phyloP scores from a whole-genome alignment of 37 sponge, comb jelly and placozoan genomes.

The Bolinopsis microptera region DNA sequence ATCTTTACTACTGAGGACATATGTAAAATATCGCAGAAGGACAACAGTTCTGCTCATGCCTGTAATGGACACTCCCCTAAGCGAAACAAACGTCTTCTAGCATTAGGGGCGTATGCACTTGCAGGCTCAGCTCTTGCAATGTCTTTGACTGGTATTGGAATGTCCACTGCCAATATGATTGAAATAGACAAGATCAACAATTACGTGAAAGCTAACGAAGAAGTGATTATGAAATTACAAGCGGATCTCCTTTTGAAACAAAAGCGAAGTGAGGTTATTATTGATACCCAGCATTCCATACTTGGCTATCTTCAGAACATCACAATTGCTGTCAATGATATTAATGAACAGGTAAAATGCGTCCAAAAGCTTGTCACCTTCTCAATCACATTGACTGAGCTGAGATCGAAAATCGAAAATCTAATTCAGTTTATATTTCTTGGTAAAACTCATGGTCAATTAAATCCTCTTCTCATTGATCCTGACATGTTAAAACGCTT shows the following conservation, averaged over 20 bases:
- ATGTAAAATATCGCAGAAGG: not conserved
- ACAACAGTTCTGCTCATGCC: too few relatives aligned
- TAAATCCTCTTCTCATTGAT: not conserved
- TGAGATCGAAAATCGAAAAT: not conserved
- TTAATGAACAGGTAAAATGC: not conserved
- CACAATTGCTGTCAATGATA: not conserved
- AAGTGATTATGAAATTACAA: not conserved
- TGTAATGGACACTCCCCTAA: not conserved
- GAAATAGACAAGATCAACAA: not conserved
- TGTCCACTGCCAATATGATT: not conserved
- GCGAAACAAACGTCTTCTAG: not conserved
- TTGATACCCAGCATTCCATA: not conserved
- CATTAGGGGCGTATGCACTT: not conserved
- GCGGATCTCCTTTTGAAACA: not conserved
- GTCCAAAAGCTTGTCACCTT: not conserved
- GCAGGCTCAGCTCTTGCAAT: not conserved
- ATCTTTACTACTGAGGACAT: not conserved
- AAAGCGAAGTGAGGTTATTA: not conserved
- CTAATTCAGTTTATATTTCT: not conserved
- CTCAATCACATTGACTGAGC: not conserved
- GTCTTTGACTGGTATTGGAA: not conserved
- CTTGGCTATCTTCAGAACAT: not conserved
- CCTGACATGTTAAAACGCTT: not conserved
- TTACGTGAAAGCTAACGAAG: not conserved
- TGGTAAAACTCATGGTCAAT: not conserved